A percentile compares a stretch with the other conserved stretches of the same genome.
Conservation (phyloP, 1,140 invertebrate genomes). For the Euura lappo region DNA sequence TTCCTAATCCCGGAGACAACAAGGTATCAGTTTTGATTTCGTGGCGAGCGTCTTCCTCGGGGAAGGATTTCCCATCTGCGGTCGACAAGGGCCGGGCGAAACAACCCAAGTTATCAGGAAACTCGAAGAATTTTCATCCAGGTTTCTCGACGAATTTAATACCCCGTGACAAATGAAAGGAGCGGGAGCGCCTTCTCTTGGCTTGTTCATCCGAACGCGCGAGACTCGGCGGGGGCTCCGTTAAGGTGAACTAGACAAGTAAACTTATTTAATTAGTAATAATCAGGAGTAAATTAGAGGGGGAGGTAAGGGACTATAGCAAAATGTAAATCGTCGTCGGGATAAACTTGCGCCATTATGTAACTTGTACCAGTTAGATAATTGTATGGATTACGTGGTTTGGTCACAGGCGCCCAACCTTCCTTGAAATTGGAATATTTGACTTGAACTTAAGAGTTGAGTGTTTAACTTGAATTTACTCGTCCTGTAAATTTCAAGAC, state of each 20-base stretch:
- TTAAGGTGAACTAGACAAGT: not conserved
- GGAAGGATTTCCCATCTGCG: not conserved
- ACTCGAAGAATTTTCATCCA: constrained; percentile 2
- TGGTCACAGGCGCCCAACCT: not conserved
- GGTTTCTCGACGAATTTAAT: not conserved
- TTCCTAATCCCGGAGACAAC: not conserved
- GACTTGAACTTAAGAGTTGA: constrained; percentile 1
- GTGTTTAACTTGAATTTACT: constrained; percentile 7
- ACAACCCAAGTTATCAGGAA: not conserved
- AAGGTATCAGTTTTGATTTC: not conserved
- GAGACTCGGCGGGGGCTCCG: not conserved
- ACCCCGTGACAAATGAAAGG: constrained; percentile 5
- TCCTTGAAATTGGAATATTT: constrained; percentile 5
- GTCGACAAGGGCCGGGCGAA: not conserved
- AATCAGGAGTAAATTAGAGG: constrained; percentile 3
- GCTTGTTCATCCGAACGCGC: not conserved
- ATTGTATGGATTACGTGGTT: constrained; percentile 7
- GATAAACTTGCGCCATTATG: not conserved
- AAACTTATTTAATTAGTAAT: constrained; percentile 6
- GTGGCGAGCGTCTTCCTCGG: not conserved
- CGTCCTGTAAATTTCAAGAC: not conserved
- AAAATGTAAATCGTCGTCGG: not conserved
- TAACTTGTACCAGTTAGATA: constrained; percentile 7
- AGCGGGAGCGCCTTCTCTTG: not conserved
- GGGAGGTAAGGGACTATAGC: not conserved